Percentiles rank a stretch among this genome's conserved stretches.
Evolutionary conservation across 2,797 vertebrate genomes (phyloP).

Genomic region (Pteropus rufus): DNA sequence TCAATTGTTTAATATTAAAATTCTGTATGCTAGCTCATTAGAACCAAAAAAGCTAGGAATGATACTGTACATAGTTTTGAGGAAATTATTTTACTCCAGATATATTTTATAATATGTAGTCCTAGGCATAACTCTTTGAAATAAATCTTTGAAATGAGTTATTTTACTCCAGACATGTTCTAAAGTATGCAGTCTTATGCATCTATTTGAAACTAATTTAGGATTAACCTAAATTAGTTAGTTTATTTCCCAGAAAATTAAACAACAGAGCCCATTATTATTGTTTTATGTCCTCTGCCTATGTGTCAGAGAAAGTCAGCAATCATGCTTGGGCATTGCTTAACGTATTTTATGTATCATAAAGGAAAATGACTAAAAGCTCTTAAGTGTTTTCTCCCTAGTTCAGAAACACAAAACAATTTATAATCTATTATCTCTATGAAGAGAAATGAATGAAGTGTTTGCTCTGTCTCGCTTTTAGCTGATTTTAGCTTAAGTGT

Average conservation of each 20-base stretch:
- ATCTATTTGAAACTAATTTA: background rate
- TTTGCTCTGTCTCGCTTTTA: background rate
- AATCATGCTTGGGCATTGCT: background rate
- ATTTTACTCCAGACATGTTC: background rate
- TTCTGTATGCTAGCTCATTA: background rate
- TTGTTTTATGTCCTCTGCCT: background rate
- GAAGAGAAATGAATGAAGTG: conserved; percentile 13
- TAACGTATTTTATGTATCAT: background rate
- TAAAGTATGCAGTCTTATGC: background rate
- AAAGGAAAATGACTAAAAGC: background rate
- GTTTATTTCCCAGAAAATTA: background rate
- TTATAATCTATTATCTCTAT: background rate
- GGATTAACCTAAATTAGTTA: background rate
- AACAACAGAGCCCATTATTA: background rate
- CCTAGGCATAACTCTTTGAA: background rate
- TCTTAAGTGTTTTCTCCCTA: background rate
- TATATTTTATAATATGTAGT: background rate
- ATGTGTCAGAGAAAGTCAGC: background rate
- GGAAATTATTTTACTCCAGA: background rate
- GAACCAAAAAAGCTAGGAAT: background rate
- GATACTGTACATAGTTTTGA: background rate
- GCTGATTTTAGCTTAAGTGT: background rate
- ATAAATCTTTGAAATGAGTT: background rate
- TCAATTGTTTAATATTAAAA: background rate
- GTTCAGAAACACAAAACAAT: conserved; percentile 5